Evolutionary conservation across 2,888 invertebrate genomes (phyloP).

Genomic region (Adelognathus sp.): DNA sequence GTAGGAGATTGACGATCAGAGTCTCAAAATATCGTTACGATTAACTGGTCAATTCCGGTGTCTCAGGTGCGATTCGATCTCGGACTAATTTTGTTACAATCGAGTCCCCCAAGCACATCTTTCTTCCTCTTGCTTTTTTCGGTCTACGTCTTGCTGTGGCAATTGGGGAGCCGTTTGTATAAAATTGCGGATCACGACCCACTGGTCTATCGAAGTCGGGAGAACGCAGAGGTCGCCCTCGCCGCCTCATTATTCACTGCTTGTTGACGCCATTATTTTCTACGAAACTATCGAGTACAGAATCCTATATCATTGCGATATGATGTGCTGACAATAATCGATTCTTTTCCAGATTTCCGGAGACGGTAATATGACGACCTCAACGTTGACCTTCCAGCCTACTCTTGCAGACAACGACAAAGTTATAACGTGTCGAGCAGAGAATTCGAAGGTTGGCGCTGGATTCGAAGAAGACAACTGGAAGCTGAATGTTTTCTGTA

Average conservation of each 20-base stretch:
- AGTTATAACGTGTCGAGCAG: constrained; percentile 90
- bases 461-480: constrained; percentile 90
- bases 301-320: neutral
- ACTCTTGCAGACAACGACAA: constrained; percentile 90
- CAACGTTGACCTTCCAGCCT: constrained; percentile 89
- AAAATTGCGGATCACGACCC: constrained; percentile 40
- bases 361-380: constrained; percentile 91
- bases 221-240: neutral
- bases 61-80: constrained; percentile 25
- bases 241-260: constrained; percentile 7
- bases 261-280: neutral
- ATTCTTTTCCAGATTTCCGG: constrained; percentile 86
- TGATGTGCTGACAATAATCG: constrained; percentile 6
- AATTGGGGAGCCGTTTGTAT: constrained; percentile 45
- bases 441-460: constrained; percentile 88
- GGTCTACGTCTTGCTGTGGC: neutral
- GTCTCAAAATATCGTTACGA: constrained; percentile 40
- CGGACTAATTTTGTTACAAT: constrained; percentile 43
- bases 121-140: neutral
- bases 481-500: constrained; percentile 93
- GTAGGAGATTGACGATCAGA: neutral
- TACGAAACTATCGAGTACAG: neutral
- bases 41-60: constrained; percentile 41
- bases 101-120: constrained; percentile 20
- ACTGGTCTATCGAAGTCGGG: neutral